A percentile compares a stretch with the other conserved stretches of the same genome.
Evolutionary conservation across 2,113 vertebrate genomes (phyloP).

Genomic region (Synchiropus splendidus): DNA sequence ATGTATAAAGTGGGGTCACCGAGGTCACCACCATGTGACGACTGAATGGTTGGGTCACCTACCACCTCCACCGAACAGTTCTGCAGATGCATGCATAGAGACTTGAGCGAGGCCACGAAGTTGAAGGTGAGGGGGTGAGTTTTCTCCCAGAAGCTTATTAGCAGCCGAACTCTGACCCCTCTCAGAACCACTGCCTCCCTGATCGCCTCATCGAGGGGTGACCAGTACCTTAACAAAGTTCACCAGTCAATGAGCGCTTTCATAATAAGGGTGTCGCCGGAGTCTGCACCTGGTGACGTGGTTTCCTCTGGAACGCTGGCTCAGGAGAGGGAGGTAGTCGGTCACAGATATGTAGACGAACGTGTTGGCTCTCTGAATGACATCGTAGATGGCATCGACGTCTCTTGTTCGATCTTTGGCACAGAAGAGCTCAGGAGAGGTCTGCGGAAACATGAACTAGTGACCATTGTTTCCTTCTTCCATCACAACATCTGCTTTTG

Average conservation of each 20-base stretch:
- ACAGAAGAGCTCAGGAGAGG: slow-evolving; percentile 55
- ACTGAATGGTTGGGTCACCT: not conserved
- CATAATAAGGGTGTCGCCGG: not conserved
- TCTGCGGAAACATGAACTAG: slow-evolving; percentile 41
- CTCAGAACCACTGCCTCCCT: slow-evolving; percentile 53
- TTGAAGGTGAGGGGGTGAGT: slow-evolving; percentile 61
- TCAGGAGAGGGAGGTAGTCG: slow-evolving; percentile 59
- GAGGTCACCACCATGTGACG: no score
- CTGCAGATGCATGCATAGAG: slow-evolving; percentile 46
- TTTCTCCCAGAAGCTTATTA: slow-evolving; percentile 57
- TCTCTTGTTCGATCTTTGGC: slow-evolving; percentile 54
- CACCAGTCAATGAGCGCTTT: no score
- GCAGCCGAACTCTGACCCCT: slow-evolving; percentile 47
- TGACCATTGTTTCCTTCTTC: slow-evolving; percentile 5
- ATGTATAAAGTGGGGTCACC: not conserved
- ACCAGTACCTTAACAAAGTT: slow-evolving; percentile 65
- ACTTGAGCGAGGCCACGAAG: slow-evolving; percentile 52
- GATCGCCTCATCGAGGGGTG: slow-evolving; percentile 51
- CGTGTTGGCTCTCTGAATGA: slow-evolving; percentile 50
- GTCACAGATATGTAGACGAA: slow-evolving; percentile 59
- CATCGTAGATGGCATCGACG: slow-evolving; percentile 52
- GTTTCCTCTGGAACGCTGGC: slow-evolving; percentile 38
- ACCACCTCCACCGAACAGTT: slow-evolving; percentile 61
- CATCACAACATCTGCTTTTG: no score
- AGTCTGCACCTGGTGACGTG: slow-evolving; percentile 38